Base-by-base conservation (phyloP, 2,888 invertebrate genomes). In the Ophion obscuratus region DNA sequence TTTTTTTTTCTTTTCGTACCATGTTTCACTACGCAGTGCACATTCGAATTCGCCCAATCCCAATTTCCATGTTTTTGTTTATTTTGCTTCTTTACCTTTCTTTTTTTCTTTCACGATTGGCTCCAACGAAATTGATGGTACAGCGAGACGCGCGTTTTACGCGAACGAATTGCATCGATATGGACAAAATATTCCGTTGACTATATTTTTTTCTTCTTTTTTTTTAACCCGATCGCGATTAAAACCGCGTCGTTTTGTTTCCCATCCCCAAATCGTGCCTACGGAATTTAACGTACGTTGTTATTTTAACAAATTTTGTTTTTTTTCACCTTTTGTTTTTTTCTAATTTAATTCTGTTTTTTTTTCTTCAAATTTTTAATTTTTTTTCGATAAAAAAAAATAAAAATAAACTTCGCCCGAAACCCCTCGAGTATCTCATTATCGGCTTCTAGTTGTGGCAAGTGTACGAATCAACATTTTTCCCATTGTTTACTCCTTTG, bases 161-260 rank as follows among this genome's bases (percentile, higher is more conserved):
- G 31, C 59, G 27, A 71, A 47, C 57, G 40, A 66, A 83, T 83
- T 66, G 24, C 80, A 73, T 71, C 81, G 75, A 77, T 77, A 68
- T 20, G n/a, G n/a, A 59, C 11, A 61, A 11, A 24, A 68, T 59
- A 68, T 61, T 44, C 40, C 40, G 9, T 27, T 17, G n/a, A 31
- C 7, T 5, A 0, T 20, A 57, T 76, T 66, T 75, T 67, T 9
- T 31, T 27, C 10, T 14, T 1, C 11, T 44, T 40, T 17, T 10
- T 31, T n/a, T 3, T 20, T 47, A 9, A 20, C 36, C 36, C 59
- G 44, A 24, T n/a, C 78, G 44, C 59, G 78, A 40, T 59, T 44
- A 40, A 24, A 68, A 59, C 44, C 71, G 40, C 66, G 10, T 31
- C 2, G 53, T 64, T 70, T 80, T 70, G 2, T 40, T 11, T 31